phyloP scores from a whole-genome alignment of 2,888 invertebrate species.

The Caenorhabditis doughertyi region DNA sequence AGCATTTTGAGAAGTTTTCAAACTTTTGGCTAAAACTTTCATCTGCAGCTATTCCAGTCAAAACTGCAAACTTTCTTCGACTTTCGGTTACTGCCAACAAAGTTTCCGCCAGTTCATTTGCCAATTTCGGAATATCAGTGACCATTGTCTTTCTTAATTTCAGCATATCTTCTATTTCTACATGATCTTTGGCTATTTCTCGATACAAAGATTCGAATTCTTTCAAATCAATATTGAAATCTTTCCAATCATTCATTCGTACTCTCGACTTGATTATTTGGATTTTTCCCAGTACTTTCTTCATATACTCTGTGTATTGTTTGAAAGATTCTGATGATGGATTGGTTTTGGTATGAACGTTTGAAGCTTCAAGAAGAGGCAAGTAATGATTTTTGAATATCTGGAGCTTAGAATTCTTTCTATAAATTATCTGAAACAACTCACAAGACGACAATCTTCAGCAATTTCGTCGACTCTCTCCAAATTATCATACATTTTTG shows the following conservation, averaged over 20 bases:
- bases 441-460: slow-evolving; percentile 61
- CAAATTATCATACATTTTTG: slow-evolving; percentile 64
- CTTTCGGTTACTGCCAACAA: slow-evolving; percentile 35
- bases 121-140: slow-evolving; percentile 63
- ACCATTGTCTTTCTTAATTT: slow-evolving; percentile 76
- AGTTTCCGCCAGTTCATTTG: slow-evolving; percentile 35
- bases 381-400: slow-evolving; percentile 68
- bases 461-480: slow-evolving; percentile 62
- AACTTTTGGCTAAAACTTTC: slow-evolving; percentile 49
- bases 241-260: slow-evolving; percentile 71
- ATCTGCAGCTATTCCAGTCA: slow-evolving; percentile 50
- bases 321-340: slow-evolving; percentile 45
- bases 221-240: slow-evolving; percentile 74
- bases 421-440: neutral
- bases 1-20: slow-evolving; percentile 38
- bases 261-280: slow-evolving; percentile 52
- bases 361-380: slow-evolving; percentile 67
- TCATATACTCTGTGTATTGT: slow-evolving; percentile 42
- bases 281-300: slow-evolving; percentile 51
- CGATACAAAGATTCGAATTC: slow-evolving; percentile 68
- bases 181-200: slow-evolving; percentile 74
- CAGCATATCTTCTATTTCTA: slow-evolving; percentile 74
- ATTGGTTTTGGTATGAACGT: slow-evolving; percentile 56
- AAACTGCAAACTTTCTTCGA: slow-evolving; percentile 34
- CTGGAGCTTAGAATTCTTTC: slow-evolving; percentile 43